These are phyloP conservation scores for Heptranchias perlo DNA, from an alignment of 2,113 vertebrate genomes.

Conservation along the genomic window DNA sequence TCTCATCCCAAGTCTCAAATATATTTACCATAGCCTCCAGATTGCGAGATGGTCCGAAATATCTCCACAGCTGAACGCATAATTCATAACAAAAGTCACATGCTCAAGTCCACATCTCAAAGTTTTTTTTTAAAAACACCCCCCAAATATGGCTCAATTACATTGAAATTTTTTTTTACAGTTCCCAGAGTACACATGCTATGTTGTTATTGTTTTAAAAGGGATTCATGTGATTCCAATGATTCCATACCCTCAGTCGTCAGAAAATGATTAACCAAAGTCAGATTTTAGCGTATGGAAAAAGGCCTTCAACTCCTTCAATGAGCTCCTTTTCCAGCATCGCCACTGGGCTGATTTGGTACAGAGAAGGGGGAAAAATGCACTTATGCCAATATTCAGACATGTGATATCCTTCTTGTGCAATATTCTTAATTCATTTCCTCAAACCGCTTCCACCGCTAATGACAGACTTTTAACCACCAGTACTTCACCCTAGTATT, in stretches of 20 bases:
- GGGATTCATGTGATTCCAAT: background rate
- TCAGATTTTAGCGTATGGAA: background rate
- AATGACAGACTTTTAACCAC: background rate
- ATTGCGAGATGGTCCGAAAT: background rate
- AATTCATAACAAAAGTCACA: background rate
- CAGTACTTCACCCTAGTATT: background rate
- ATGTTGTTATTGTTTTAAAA: background rate
- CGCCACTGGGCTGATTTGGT: background rate
- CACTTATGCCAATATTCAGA: background rate
- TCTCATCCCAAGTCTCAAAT: background rate
- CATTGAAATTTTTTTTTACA: background rate
- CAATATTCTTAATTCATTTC: background rate
- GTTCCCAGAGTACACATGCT: background rate
- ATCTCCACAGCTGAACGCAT: background rate
- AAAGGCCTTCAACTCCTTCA: background rate
- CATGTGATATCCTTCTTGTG: background rate
- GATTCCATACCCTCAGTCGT: background rate
- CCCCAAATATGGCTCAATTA: background rate
- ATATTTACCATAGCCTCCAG: background rate
- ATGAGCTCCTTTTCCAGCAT: background rate
- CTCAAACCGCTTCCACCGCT: background rate
- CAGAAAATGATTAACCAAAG: too few species aligned
- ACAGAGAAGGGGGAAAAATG: background rate
- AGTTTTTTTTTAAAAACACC: background rate
- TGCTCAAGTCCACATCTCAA: background rate